A percentile compares a stretch with the other conserved stretches of the same genome.
Evolutionary conservation across 2,797 vertebrate genomes (phyloP).

Genomic region (Acanthopagrus latus): DNA sequence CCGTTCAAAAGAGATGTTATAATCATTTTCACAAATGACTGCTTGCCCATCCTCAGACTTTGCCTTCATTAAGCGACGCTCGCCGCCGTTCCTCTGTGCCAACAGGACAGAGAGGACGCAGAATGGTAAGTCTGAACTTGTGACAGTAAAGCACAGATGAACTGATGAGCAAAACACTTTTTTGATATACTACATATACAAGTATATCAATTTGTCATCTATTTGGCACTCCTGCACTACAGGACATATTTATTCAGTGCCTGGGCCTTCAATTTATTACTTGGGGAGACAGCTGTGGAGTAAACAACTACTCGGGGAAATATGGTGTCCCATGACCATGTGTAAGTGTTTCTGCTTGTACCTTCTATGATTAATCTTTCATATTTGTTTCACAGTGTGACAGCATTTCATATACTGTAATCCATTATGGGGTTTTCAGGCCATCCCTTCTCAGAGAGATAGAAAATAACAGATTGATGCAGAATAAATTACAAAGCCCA

Average conservation of each 20-base stretch:
- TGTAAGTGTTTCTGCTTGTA: background rate
- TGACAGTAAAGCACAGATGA: background rate
- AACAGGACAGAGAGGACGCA: background rate
- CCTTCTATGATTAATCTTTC: slow-evolving; percentile 14
- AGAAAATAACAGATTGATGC: background rate
- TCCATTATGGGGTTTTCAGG: background rate
- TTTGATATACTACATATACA: background rate
- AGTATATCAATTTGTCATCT: background rate
- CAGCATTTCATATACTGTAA: background rate
- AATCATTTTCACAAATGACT: slow-evolving; percentile 7
- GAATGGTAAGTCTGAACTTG: background rate
- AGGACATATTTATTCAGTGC: background rate
- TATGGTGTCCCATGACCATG: background rate
- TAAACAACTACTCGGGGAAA: slow-evolving; percentile 10
- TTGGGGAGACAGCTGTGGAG: background rate
- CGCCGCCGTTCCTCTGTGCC: background rate
- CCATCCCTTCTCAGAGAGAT: background rate
- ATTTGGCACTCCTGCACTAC: background rate
- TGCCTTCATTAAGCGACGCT: background rate
- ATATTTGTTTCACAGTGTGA: slow-evolving; percentile 4
- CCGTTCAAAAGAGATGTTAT: background rate
- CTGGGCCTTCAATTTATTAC: background rate
- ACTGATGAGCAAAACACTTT: background rate
- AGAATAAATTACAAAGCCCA: background rate
- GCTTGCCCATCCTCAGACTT: background rate